Evolutionary conservation across 1,140 invertebrate genomes (phyloP), one percentile per base, ranked within the genome.

Genomic region (Tetramorium simillimum): DNA sequence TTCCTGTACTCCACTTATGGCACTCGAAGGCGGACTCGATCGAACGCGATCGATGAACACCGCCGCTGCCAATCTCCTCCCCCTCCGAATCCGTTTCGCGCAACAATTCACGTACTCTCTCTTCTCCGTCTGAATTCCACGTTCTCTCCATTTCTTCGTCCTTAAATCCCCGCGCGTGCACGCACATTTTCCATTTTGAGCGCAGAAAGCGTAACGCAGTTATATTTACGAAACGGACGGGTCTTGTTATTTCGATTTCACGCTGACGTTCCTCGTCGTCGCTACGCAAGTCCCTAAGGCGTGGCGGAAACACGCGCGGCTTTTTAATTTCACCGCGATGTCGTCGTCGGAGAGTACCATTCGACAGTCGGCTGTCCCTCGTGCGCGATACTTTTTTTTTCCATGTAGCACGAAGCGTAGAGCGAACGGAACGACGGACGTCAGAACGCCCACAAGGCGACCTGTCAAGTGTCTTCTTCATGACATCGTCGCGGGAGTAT

Each of bases 381-480:
- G 33, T 37, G 28, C 9, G 9, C 33, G 16, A n/a, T 63, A 28
- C 16, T 63, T 33, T 63, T 63, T 33, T 46, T 46, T 12, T 46
- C 12, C 12, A 10, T 12, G 7, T 46, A 10, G 6, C 12, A 5
- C 33, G 10, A 18, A 10, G 21, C 63, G 3, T 58, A 40, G 21
- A 49, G 33, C 60, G n/a, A 77, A 82, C 72, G n/a, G 28, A 72
- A 40, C 77, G 6, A 40, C 49, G 58, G 87, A 92, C 86, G 78
- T 77, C 82, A 78, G 60, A 78, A 86, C 88, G 85, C 90, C 91
- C 88, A 92, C 90, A 85, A 65, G 33, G 62, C 86, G 81, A 86
- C 69, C 89, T 91, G 91, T 92, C 91, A 88, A 90, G 89, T 75
- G 49, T 62, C 86, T 84, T 65, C 49, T 78, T 28, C 85, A 69